A percentile compares a stretch with the other conserved stretches of the same genome.
phyloP scores from a whole-genome alignment of 30 jellyfish, hydroid and myxozoan species.

The Calvadosia cruxmelitensis region DNA sequence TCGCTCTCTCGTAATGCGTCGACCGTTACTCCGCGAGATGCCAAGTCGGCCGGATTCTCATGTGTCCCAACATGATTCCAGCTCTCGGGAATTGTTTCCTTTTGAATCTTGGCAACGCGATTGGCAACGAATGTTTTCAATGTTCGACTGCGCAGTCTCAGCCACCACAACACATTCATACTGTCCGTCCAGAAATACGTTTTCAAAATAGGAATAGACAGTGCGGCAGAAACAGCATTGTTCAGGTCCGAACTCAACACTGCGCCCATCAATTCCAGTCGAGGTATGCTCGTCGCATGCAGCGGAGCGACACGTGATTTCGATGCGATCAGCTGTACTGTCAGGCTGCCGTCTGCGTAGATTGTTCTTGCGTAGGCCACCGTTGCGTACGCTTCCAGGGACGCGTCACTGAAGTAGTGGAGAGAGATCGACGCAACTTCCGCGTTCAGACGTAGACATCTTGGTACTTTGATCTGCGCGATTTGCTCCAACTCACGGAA shows the following conservation, averaged over 20 bases:
- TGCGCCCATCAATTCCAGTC: conserved; percentile 23
- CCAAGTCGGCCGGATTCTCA: too few relatives aligned
- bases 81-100: conserved; percentile 4
- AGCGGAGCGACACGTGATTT: conserved; percentile 17
- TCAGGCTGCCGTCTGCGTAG: conserved; percentile 4
- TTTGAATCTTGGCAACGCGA: conserved; percentile 12
- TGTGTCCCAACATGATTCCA: not conserved
- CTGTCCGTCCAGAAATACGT: conserved; percentile 13
- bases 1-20: too few relatives aligned
- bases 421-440: not conserved
- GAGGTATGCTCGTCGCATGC: conserved; percentile 8
- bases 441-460: not conserved
- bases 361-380: conserved; percentile 6
- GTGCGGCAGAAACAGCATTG: not conserved
- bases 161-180: conserved; percentile 24
- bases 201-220: not conserved
- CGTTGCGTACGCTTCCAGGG: conserved; percentile 25
- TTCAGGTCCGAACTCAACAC: conserved; percentile 1
- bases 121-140: conserved; percentile 21
- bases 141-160: conserved; percentile 4
- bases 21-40: too few relatives aligned
- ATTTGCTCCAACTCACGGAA: conserved; percentile 9
- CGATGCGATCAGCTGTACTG: not conserved
- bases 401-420: conserved; percentile 17
- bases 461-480: conserved; percentile 1